Evolutionary conservation across 2,888 invertebrate genomes (phyloP), one percentile per base, ranked within the genome.

Genomic region (Epiblema foenella): DNA sequence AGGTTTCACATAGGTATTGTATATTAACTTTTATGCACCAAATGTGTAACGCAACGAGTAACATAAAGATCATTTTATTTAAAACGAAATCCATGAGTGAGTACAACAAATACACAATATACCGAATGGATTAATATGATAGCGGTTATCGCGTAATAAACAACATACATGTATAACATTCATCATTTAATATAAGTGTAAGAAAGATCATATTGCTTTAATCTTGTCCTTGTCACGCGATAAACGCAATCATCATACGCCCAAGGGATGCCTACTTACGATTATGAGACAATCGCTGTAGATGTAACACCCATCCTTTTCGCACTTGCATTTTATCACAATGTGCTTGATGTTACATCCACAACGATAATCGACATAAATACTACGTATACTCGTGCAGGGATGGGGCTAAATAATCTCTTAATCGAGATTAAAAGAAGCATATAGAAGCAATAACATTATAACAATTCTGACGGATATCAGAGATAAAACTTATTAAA

Each of bases 51-150:
- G 37, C 62, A 62, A 18, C 18, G 4, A 37, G 33, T n/a, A 57
- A 11, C 42, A 42, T 11, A 0, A 17, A 17, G 37, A 20, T 52
- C 58, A 69, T 65, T 69, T 64, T 65, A 65, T 65, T 52, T 65
- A 42, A 69, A 69, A 65, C 51, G 24, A 11, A 52, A 39, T 54
- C 18, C 54, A 24, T 60, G 10, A 2, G 54, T 42, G 24, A 52
- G 15, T 60, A 37, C 52, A 52, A 11, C 20, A 49, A 60, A 20
- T 42, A 59, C 24, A 46, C 57, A 29, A 56, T 29, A 29, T 8
- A 56, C 15, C 12, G 15, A 29, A 15, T 7, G 46, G 46, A 5
- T 15, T 15, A 15, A 5, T 15, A 42, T 15, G 33, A 8, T 33
- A 33, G 15, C 42, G 42, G 15, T 42, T 42, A 15, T 42, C 15